Evolutionary conservation across 2,113 vertebrate species (phyloP).

Genomic region (Drymodes brunneopygia): DNA sequence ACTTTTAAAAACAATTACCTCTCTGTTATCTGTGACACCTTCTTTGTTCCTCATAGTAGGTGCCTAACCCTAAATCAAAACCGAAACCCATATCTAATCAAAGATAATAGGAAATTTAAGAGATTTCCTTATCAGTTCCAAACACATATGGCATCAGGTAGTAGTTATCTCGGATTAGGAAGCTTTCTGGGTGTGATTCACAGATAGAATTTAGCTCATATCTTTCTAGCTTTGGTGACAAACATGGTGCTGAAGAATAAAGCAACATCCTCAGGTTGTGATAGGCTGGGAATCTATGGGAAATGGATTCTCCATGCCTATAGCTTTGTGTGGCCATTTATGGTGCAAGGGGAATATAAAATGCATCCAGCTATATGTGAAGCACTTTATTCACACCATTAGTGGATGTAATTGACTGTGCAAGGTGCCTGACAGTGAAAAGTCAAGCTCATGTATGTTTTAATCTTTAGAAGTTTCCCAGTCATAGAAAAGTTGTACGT

Average conservation of each 20-base stretch:
- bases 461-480: conserved; percentile 16
- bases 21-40: neutral
- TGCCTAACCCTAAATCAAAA: conserved; percentile 48
- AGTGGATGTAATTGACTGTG: neutral
- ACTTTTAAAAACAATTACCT: conserved; percentile 51
- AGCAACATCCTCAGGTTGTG: neutral
- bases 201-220: neutral
- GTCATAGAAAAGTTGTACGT: neutral
- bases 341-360: neutral
- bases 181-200: conserved; percentile 24
- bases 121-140: conserved; percentile 38
- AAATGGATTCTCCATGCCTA: neutral
- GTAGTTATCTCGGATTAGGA: conserved; percentile 28
- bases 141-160: conserved; percentile 17
- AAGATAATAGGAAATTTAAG: conserved; percentile 41
- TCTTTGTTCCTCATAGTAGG: conserved; percentile 41
- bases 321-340: neutral
- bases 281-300: neutral
- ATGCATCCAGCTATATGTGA: neutral
- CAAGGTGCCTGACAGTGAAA: neutral
- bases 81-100: conserved; percentile 7
- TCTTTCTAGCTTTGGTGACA: conserved; percentile 10
- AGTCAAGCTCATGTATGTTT: neutral
- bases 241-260: neutral
- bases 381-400: neutral